phyloP scores from a whole-genome alignment of 2,888 invertebrate species.

The Rhodophaea formosa region DNA sequence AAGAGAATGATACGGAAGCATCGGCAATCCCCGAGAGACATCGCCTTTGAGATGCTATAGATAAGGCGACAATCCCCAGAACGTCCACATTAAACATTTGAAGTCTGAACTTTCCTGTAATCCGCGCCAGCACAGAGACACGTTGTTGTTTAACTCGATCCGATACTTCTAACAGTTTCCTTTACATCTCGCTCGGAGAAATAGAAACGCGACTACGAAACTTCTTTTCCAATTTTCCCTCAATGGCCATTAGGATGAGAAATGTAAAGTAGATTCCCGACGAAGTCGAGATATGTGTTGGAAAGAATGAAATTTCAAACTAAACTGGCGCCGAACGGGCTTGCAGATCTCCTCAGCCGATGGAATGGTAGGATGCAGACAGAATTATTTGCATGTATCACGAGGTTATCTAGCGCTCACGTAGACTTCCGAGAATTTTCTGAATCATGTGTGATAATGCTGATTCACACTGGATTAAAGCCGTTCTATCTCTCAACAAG shows the following conservation, averaged over 20 bases:
- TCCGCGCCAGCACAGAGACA: slow-evolving; percentile 16
- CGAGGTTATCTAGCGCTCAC: slow-evolving; percentile 24
- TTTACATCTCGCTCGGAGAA: slow-evolving; percentile 48
- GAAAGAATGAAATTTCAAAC: slow-evolving; percentile 76
- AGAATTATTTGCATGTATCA: slow-evolving; percentile 50
- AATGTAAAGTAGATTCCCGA: slow-evolving; percentile 79
- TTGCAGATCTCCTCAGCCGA: slow-evolving; percentile 34
- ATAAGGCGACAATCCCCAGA: slow-evolving; percentile 11
- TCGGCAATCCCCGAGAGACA: neutral
- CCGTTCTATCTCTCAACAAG: slow-evolving; percentile 2
- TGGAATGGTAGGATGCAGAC: slow-evolving; percentile 43
- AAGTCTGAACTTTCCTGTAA: slow-evolving; percentile 12
- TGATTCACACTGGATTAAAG: neutral
- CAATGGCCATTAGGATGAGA: slow-evolving; percentile 81
- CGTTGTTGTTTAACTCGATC: slow-evolving; percentile 38
- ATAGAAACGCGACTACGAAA: slow-evolving; percentile 67
- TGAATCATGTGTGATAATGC: slow-evolving; percentile 3
- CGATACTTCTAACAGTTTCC: slow-evolving; percentile 52
- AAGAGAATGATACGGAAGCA: neutral
- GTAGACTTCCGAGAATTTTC: neutral
- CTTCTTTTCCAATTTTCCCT: slow-evolving; percentile 80
- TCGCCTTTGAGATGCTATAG: slow-evolving; percentile 5
- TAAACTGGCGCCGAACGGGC: slow-evolving; percentile 57
- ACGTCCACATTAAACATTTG: slow-evolving; percentile 14
- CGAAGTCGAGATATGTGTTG: slow-evolving; percentile 76